Evolutionary conservation across 2,888 invertebrate species (phyloP), one percentile per base, ranked within the genome.

Genomic region (Drosophila macrothrix): DNA sequence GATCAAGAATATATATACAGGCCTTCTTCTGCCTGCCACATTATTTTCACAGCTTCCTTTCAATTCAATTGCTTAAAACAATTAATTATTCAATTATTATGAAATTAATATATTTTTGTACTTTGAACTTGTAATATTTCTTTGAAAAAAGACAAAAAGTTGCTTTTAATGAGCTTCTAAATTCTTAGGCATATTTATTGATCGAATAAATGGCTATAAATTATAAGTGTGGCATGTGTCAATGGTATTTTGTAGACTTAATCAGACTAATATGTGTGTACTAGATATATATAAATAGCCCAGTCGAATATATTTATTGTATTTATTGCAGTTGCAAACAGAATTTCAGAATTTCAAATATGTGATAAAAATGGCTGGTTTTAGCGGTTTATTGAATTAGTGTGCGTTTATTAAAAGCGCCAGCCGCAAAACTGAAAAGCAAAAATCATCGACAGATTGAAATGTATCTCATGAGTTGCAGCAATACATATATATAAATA

Each of bases 301-400:
- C 1, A 46, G 7, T 46, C 16, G 46, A 46, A 46, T 46, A 46
- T 16, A 46, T 46, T 46, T 46, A 46, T 46, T 46, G 46, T 1
- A 25, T 25, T 25, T 46, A 9, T 46, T 46, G 46, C 46, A 46
- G 46, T 46, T 25, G 46, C 25, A 9, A 25, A 4, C 22, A 1
- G 9, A 22, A 46, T 46, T 46, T 46, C 46, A 46, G 46, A 25
- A 81, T 72, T 61, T 37, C 9, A 64, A 76, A 73, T 49, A 62
- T 75, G 73, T 59, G 28, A 64, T 71, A 66, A 67, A 78, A 81
- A 78, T 73, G 62, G 39, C 19, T 29, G 10, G 33, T 71, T 67
- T 73, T 52, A 69, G 65, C 70, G 72, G 74, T 62, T 79, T 72
- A 78, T 79, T 69, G 78, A 68, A 78, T 83, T 76, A 52, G 69